These are phyloP conservation scores for Acrobasis consociella DNA, from an alignment of 2,888 invertebrate genomes.

Conservation along the genomic window DNA sequence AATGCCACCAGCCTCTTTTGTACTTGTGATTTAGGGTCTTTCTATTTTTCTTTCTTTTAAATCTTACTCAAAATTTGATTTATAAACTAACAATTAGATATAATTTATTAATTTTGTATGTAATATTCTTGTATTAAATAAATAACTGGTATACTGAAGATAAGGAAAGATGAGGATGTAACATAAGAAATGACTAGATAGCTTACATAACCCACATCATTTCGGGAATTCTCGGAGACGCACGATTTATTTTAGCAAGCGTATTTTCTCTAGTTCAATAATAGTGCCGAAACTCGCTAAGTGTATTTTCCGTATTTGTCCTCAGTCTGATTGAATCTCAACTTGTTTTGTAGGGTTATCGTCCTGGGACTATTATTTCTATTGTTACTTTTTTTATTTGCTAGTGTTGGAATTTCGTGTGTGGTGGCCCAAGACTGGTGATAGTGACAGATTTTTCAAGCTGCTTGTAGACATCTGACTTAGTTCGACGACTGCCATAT, in stretches of 20 bases:
- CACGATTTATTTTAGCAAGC: slow-evolving; percentile 2
- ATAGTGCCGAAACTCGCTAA: slow-evolving; percentile 12
- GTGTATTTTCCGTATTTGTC: slow-evolving; percentile 17
- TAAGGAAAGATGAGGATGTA: not conserved
- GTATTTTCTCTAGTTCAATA: slow-evolving; percentile 11
- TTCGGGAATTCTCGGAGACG: not conserved
- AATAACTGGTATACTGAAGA: not conserved
- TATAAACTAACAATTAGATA: too few species aligned
- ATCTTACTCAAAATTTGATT: too few species aligned
- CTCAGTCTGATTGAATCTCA: slow-evolving; percentile 6
- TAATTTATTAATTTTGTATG: too few species aligned
- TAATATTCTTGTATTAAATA: too few species aligned
- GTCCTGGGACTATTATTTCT: not conserved
- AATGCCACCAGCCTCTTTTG: too few species aligned
- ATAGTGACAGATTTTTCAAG: too few species aligned
- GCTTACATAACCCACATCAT: not conserved
- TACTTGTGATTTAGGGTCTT: too few species aligned
- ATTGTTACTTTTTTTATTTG: not conserved
- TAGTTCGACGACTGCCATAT: too few species aligned
- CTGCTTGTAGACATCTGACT: too few species aligned
- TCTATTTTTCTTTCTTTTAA: too few species aligned
- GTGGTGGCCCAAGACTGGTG: too few species aligned
- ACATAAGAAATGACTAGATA: not conserved
- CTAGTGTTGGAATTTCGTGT: too few species aligned
- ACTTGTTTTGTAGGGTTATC: not conserved